These are phyloP conservation scores for Laothoe populi DNA, from an alignment of 2,888 invertebrate genomes.

Conservation along the genomic window DNA sequence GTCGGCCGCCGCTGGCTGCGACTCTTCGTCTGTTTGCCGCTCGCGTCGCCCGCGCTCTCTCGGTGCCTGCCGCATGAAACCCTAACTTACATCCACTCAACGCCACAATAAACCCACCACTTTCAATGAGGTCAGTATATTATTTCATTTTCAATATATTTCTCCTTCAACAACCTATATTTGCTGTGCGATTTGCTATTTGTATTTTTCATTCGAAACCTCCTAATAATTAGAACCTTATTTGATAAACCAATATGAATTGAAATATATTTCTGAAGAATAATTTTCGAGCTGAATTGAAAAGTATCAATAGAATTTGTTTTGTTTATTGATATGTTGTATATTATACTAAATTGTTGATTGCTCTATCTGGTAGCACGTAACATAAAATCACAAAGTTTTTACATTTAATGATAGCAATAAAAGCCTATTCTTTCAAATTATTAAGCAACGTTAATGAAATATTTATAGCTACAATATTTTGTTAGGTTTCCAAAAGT, in stretches of 20 bases:
- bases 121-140: slow-evolving; percentile 65
- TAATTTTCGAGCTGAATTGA: background rate
- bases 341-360: background rate
- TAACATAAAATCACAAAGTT: slow-evolving; percentile 21
- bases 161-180: background rate
- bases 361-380: slow-evolving; percentile 7
- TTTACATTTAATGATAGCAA: slow-evolving; percentile 15
- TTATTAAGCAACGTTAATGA: background rate
- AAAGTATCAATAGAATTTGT: background rate
- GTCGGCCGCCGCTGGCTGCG: slow-evolving; percentile 38
- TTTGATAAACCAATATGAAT: background rate
- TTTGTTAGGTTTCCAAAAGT: background rate
- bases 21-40: slow-evolving; percentile 39
- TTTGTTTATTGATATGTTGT: background rate
- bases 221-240: background rate
- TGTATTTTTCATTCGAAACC: background rate
- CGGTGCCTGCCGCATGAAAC: slow-evolving; percentile 47
- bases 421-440: slow-evolving; percentile 8
- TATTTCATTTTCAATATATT: background rate
- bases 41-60: slow-evolving; percentile 44
- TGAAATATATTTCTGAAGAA: background rate
- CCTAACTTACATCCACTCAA: slow-evolving; percentile 42
- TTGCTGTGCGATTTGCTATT: slow-evolving; percentile 14
- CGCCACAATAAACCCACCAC: slow-evolving; percentile 39
- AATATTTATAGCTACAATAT: background rate